Conservation (phyloP, 2,797 vertebrate genomes). For the Platalea minor region DNA sequence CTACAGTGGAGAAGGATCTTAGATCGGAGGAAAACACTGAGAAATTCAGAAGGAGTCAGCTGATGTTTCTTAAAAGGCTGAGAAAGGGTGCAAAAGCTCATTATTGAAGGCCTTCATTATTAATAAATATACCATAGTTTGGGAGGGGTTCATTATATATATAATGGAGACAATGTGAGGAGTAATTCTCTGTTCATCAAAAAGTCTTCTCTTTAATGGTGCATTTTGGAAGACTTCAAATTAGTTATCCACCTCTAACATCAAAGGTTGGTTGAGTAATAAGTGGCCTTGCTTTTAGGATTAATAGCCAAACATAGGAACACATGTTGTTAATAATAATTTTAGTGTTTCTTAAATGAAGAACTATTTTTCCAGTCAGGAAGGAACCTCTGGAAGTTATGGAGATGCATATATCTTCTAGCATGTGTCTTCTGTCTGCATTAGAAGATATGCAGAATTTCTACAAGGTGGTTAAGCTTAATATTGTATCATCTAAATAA, state of each 20-base stretch:
- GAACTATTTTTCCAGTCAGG: background rate
- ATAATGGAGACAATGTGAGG: background rate
- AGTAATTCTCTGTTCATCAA: background rate
- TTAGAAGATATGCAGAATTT: background rate
- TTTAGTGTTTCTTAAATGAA: background rate
- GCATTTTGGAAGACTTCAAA: background rate
- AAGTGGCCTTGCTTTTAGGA: background rate
- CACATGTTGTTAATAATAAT: background rate
- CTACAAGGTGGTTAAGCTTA: background rate
- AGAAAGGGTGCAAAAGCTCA: background rate
- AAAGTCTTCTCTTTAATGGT: background rate
- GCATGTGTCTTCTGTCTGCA: background rate
- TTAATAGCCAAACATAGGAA: background rate
- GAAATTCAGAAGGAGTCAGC: background rate
- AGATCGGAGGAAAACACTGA: background rate
- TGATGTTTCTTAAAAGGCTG: background rate
- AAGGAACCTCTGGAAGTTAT: background rate
- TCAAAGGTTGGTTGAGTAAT: background rate
- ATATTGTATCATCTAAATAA: background rate
- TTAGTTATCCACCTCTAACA: background rate
- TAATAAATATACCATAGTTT: background rate
- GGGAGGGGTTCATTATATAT: background rate
- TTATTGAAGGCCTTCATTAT: background rate
- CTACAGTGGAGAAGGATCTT: background rate
- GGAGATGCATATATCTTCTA: background rate